phyloP scores from a whole-genome alignment of 2,113 vertebrate species.

The Sylvilagus bachmani region DNA sequence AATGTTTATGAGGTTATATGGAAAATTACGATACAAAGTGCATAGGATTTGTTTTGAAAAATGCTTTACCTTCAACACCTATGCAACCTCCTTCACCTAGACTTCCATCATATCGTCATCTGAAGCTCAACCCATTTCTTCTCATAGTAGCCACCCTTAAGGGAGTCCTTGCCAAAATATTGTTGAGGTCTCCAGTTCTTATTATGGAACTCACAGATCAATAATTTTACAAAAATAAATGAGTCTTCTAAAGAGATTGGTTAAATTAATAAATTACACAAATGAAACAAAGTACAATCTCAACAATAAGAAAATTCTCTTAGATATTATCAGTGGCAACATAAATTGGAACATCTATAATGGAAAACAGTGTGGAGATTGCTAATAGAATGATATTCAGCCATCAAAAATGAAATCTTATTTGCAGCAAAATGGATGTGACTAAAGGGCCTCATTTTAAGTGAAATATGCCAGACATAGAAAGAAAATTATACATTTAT shows the following conservation, averaged over 20 bases:
- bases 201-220: not conserved
- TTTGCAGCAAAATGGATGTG: too few species aligned
- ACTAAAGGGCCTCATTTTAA: too few species aligned
- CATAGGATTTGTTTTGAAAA: not conserved
- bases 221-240: not conserved
- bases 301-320: not conserved
- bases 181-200: not conserved
- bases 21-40: not conserved
- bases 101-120: not conserved
- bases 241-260: not conserved
- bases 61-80: not conserved
- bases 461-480: too few species aligned
- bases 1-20: not conserved
- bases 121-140: not conserved
- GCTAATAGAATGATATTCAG: too few species aligned
- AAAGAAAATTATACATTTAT: too few species aligned
- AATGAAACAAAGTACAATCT: not conserved
- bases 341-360: too few species aligned
- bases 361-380: too few species aligned
- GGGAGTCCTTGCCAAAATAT: not conserved
- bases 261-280: not conserved
- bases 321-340: too few species aligned
- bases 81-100: not conserved
- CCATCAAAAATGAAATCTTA: too few species aligned
- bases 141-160: accelerated